Conservation (phyloP, 2,113 vertebrate genomes). For the Pachyramphus minor region DNA sequence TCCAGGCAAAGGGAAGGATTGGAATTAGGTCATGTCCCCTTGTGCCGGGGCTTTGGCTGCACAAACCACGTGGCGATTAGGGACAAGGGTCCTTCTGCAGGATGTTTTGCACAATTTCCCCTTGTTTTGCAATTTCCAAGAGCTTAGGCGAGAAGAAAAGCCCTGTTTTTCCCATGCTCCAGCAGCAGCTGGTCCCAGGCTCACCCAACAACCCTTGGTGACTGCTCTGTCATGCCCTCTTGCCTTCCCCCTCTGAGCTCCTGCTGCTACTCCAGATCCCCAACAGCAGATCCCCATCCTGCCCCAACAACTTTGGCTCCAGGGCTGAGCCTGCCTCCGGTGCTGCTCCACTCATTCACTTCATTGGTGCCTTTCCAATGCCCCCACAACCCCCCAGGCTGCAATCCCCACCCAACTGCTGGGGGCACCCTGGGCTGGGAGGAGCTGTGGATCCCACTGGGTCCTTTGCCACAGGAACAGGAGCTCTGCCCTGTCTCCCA, state of each 20-base stretch:
- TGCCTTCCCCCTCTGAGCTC: accelerated
- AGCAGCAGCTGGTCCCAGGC: background rate
- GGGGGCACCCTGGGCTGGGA: background rate
- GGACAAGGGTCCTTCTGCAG: slow-evolving; percentile 49
- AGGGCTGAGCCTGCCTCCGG: background rate
- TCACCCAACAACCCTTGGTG: background rate
- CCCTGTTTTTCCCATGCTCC: background rate
- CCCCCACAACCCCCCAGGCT: accelerated
- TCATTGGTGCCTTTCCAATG: background rate
- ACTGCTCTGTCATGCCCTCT: accelerated
- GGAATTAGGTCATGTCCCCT: slow-evolving; percentile 27
- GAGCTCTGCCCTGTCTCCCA: too few relatives aligned
- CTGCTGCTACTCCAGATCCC: background rate
- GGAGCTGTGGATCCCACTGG: accelerated
- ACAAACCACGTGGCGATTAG: background rate
- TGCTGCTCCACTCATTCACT: background rate
- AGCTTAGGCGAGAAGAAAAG: slow-evolving; percentile 8
- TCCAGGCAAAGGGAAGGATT: background rate
- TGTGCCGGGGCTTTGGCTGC: slow-evolving; percentile 37
- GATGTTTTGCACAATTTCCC: slow-evolving; percentile 36
- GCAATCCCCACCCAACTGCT: background rate
- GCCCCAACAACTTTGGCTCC: background rate
- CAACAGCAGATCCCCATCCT: accelerated
- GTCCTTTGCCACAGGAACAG: too few relatives aligned
- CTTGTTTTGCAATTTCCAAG: slow-evolving; percentile 49